A percentile compares a stretch with the other conserved stretches of the same genome.
Evolutionary conservation across 2,113 vertebrate genomes (phyloP).

Genomic region (Neoarius graeffei): DNA sequence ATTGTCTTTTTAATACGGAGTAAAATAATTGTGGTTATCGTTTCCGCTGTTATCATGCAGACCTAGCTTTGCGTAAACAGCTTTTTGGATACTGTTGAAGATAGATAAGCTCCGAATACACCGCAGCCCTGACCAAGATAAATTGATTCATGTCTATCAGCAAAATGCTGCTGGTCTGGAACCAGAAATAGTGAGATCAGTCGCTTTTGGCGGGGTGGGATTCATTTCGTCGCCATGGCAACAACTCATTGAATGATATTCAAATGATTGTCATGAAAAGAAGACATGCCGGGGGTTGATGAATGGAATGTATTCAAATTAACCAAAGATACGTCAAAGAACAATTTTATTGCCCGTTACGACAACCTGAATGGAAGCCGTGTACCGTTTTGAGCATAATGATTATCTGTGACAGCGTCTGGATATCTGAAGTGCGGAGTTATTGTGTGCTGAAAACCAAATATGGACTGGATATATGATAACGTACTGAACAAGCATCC

Average conservation of each 20-base stretch:
- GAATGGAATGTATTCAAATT: neutral
- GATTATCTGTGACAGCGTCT: neutral
- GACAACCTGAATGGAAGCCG: neutral
- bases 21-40: neutral
- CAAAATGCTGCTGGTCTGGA: neutral
- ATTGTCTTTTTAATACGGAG: neutral
- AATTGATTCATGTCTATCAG: neutral
- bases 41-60: neutral
- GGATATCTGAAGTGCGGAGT: neutral
- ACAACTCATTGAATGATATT: neutral
- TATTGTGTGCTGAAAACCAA: neutral
- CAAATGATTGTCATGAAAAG: neutral
- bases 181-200: neutral
- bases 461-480: neutral
- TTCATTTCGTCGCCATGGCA: neutral
- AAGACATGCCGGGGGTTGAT: neutral
- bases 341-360: neutral
- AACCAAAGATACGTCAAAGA: neutral
- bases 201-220: neutral
- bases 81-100: neutral
- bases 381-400: neutral
- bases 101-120: neutral
- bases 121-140: neutral
- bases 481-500: neutral
- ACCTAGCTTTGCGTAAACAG: neutral